A percentile compares a stretch with the other conserved stretches of the same genome.
Evolutionary conservation across 1,140 invertebrate species (phyloP).

Genomic region (Drosophila busckii): DNA sequence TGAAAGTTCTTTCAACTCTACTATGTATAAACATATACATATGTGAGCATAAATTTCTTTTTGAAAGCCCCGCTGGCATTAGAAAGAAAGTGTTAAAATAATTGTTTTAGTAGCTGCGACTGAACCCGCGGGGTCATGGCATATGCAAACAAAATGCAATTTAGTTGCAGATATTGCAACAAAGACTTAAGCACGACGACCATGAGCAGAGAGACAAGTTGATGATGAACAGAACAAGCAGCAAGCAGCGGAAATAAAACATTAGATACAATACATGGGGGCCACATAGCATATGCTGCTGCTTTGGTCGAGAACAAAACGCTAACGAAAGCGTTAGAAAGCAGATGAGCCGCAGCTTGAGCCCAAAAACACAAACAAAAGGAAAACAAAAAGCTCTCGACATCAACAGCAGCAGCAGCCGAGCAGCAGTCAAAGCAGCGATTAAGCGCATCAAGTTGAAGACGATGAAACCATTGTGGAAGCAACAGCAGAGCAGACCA

Average conservation of each 20-base stretch:
- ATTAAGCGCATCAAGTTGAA: slow-evolving; percentile 22
- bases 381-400: not conserved
- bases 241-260: slow-evolving; percentile 31
- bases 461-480: slow-evolving; percentile 46
- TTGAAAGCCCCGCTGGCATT: slow-evolving; percentile 3
- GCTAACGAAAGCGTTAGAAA: slow-evolving; percentile 3
- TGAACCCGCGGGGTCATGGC: too few relatives aligned
- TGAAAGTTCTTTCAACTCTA: slow-evolving; percentile 41
- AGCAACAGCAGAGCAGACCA: slow-evolving; percentile 26
- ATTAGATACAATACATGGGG: slow-evolving; percentile 43
- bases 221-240: slow-evolving; percentile 6
- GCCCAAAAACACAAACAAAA: slow-evolving; percentile 1
- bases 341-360: slow-evolving; percentile 7
- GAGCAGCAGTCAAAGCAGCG: slow-evolving; percentile 6
- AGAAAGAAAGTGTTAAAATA: slow-evolving; percentile 16
- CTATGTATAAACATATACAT: slow-evolving; percentile 17
- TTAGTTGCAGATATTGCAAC: slow-evolving; percentile 45
- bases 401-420: not conserved
- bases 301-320: slow-evolving; percentile 11
- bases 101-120: too few relatives aligned
- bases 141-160: slow-evolving; percentile 25
- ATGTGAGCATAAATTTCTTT: slow-evolving; percentile 17
- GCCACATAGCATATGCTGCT: slow-evolving; percentile 1
- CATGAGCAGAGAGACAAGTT: slow-evolving; percentile 9
- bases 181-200: slow-evolving; percentile 55